A percentile compares a stretch with the other conserved stretches of the same genome.
phyloP scores from a whole-genome alignment of 2,888 invertebrate species.

The Ichneumon xanthorius region DNA sequence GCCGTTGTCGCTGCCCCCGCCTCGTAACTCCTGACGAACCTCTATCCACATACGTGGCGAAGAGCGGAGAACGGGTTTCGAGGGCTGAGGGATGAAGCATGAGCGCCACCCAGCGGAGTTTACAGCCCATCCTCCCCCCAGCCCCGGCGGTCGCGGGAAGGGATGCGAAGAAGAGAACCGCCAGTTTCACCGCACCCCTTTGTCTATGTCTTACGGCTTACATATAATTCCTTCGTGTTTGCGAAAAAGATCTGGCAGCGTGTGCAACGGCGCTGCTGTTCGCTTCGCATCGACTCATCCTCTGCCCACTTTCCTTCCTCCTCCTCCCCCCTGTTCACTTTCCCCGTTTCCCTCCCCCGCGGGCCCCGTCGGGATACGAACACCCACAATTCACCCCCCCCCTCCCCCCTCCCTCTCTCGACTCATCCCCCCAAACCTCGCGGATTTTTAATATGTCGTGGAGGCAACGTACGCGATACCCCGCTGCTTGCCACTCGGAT shows the following conservation, averaged over 20 bases:
- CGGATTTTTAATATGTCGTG: constrained; percentile 83
- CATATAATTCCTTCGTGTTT: constrained; percentile 88
- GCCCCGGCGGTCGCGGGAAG: constrained; percentile 15
- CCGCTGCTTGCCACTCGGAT: constrained; percentile 53
- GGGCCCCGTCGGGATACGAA: constrained; percentile 82
- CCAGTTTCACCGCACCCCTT: constrained; percentile 74
- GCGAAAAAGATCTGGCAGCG: constrained; percentile 85
- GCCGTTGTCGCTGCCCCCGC: constrained; percentile 31
- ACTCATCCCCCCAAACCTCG: constrained; percentile 65
- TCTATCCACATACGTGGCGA: constrained; percentile 25
- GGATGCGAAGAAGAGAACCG: constrained; percentile 38
- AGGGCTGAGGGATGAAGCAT: constrained; percentile 40
- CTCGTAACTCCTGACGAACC: constrained; percentile 57
- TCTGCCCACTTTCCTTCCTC: constrained; percentile 12
- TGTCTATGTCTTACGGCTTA: constrained; percentile 87
- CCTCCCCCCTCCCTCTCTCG: constrained; percentile 72
- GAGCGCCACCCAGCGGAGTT: constrained; percentile 43
- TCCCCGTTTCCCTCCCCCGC: constrained; percentile 57
- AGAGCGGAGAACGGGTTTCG: background rate
- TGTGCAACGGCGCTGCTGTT: constrained; percentile 56
- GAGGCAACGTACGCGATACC: constrained; percentile 69
- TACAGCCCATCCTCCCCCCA: constrained; percentile 4
- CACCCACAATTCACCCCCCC: constrained; percentile 77
- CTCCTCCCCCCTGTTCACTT: constrained; percentile 42
- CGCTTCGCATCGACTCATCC: constrained; percentile 55